These are phyloP conservation scores for Matsumurasca onukii DNA, from an alignment of 1,140 invertebrate species.

Conservation along the genomic window DNA sequence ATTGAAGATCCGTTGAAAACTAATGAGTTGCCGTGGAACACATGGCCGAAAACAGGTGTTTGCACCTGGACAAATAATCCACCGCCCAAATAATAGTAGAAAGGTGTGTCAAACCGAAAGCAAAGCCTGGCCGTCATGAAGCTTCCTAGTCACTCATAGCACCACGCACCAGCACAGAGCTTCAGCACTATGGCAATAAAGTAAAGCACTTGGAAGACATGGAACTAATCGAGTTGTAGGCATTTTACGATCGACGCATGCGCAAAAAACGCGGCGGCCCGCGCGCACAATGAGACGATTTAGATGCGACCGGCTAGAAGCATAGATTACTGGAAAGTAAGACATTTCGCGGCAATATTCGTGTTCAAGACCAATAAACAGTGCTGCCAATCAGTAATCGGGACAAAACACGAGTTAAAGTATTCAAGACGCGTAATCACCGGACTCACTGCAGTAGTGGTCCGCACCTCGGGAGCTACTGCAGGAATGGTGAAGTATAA, in stretches of 20 bases:
- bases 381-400: not conserved
- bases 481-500: not conserved
- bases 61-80: not conserved
- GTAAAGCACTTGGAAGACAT: conserved; percentile 6
- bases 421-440: conserved; percentile 8
- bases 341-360: conserved; percentile 17
- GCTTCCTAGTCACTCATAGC: not conserved
- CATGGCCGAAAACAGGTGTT: not conserved
- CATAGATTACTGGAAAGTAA: conserved; percentile 26
- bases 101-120: not conserved
- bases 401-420: not conserved
- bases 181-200: not conserved
- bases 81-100: not conserved
- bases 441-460: no score
- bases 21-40: not conserved
- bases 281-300: conserved; percentile 16
- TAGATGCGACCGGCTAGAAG: conserved; percentile 22
- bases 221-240: conserved; percentile 23
- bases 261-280: not conserved
- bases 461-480: not conserved
- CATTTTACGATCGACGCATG: conserved; percentile 7
- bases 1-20: no score
- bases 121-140: not conserved
- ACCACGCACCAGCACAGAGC: not conserved
- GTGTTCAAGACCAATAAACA: conserved; percentile 7